Evolutionary conservation across 2,797 vertebrate species (phyloP).

Genomic region (Bovichtus diacanthus): DNA sequence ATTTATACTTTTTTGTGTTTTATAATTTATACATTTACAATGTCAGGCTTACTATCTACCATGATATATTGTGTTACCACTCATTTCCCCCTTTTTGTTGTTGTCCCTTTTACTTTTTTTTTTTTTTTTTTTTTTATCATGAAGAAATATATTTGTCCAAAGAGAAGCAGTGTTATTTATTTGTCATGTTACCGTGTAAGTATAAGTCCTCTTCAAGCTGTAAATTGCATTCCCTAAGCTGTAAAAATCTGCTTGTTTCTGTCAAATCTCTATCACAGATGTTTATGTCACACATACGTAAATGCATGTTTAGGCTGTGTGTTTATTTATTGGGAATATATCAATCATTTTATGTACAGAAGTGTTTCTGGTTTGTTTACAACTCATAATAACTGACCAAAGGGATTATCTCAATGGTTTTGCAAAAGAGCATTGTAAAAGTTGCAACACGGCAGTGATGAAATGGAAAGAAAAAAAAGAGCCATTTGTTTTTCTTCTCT

Average conservation of each 20-base stretch:
- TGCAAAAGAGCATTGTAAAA: conserved; percentile 74
- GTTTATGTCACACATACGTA: conserved; percentile 90
- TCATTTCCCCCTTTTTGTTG: conserved; percentile 72
- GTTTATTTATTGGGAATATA: conserved; percentile 99
- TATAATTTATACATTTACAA: conserved; percentile 99
- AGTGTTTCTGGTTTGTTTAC: conserved; percentile 97
- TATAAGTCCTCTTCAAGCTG: conserved; percentile 93
- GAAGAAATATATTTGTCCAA: conserved; percentile 99
- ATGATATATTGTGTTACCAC: conserved; percentile 88
- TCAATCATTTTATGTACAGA: conserved; percentile 92
- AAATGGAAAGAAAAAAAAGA: conserved; percentile 75
- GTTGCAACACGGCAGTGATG: conserved; percentile 77
- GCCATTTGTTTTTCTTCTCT: conserved; percentile 76
- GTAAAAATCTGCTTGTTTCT: conserved; percentile 89
- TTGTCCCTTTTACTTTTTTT: conserved; percentile 72
- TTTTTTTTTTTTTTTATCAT: conserved; percentile 84
- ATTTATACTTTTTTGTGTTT: conserved; percentile 99
- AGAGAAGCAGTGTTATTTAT: conserved; percentile 99
- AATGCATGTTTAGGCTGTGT: conserved; percentile 94
- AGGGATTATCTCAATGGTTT: conserved; percentile 89
- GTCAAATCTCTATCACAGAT: conserved; percentile 89
- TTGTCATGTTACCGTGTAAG: conserved; percentile 95
- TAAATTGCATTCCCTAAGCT: conserved; percentile 95
- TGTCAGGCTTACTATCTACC: conserved; percentile 98
- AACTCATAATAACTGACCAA: conserved; percentile 96